Evolutionary conservation across 2,113 vertebrate genomes (phyloP), one percentile per base, ranked within the genome.

Genomic region (Rhagologus leucostigma): DNA sequence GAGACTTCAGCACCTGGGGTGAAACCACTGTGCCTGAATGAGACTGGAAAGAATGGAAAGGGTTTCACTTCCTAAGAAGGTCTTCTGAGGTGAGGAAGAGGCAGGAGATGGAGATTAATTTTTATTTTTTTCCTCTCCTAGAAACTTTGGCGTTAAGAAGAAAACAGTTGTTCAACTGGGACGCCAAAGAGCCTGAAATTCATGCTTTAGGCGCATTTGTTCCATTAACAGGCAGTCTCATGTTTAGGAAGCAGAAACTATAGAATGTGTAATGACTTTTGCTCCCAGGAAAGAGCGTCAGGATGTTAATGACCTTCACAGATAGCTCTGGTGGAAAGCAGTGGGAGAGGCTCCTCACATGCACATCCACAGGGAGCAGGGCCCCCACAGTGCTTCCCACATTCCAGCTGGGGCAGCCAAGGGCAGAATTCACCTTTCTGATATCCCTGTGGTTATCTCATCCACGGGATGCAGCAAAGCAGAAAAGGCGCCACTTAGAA

Each of bases 391-490:
- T 16, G 33, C 67, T 15, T 37, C 46, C 16, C n/a, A 32, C 9
- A 4, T 27, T 59, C 11, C 42, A 33, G 0, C 20, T 20, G n/a
- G 13, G 5, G 7, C 23, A 59, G 22, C 35, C 69, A 55, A 77
- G 22, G 44, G n/a, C 59, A 81, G 41, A 59, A 78, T n/a, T 78
- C 46, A 50, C 50, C 22, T 44, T 69, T 50, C 32, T 57, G 15
- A 37, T 17, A 29, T 21, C 17, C 33, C 35, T 1, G 1, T 29
- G 15, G 9, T 47, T 74, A 30, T 17, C 41, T 20, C 53, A 84
- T 11, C 16, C 1, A 1, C 0, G 0, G 13, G 18, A 39, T 10
- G 22, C 52, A 53, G 39, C 21, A 79, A 68, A 70, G 18, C 14
- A 39, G 37, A 44, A 77, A 30, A 33, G 13, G 4, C 17, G 18